phyloP scores from a whole-genome alignment of 2,888 invertebrate species.

The Cistogaster globosa region DNA sequence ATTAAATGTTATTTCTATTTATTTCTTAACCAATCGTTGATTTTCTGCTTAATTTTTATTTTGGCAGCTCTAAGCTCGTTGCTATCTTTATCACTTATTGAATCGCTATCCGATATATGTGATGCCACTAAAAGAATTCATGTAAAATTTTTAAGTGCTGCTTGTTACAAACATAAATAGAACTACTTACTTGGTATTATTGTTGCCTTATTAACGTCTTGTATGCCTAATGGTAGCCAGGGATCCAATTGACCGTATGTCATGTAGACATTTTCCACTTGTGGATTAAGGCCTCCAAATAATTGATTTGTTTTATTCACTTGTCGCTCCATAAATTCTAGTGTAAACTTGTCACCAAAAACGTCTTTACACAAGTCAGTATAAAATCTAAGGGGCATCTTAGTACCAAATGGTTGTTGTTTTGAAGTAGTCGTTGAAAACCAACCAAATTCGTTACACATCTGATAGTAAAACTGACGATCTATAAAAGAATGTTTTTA shows the following conservation, averaged over 20 bases:
- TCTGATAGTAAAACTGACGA: constrained; percentile 92
- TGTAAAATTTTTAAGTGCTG: too few relatives aligned
- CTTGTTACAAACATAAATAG: too few relatives aligned
- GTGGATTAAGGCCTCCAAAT: constrained; percentile 83
- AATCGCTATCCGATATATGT: too few relatives aligned
- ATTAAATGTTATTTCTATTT: too few relatives aligned
- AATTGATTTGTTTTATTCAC: constrained; percentile 82
- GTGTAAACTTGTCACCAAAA: constrained; percentile 77
- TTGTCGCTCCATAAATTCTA: constrained; percentile 75
- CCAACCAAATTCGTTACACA: constrained; percentile 94
- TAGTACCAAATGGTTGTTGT: constrained; percentile 84
- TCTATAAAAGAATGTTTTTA: constrained; percentile 71
- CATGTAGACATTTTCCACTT: constrained; percentile 84
- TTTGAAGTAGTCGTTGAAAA: constrained; percentile 88
- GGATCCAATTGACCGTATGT: constrained; percentile 85
- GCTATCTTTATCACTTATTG: too few relatives aligned
- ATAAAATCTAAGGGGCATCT: constrained; percentile 78
- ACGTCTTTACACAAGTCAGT: constrained; percentile 77
- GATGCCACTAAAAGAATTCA: too few relatives aligned
- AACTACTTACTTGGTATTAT: constrained; percentile 75
- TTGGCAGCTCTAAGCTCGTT: too few relatives aligned
- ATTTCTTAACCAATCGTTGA: too few relatives aligned
- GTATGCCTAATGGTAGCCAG: constrained; percentile 84
- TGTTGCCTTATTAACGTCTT: constrained; percentile 78
- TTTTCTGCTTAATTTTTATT: too few relatives aligned